These are phyloP conservation scores for Mesocentrotus franciscanus DNA, from an alignment of 53 echinoderm and acorn worm genomes.

Conservation along the genomic window DNA sequence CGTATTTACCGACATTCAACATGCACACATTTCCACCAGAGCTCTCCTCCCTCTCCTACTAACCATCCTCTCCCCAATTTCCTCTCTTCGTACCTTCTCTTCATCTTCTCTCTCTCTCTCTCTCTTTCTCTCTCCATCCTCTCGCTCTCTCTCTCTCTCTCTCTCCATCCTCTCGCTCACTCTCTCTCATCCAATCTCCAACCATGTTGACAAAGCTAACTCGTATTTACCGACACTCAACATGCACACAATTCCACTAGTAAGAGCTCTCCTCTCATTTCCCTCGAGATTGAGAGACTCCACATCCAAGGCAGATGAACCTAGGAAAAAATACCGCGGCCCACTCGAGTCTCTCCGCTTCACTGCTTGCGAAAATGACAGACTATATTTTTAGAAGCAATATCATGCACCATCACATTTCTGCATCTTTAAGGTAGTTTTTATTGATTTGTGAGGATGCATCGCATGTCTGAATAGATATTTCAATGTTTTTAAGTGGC, in stretches of 20 bases:
- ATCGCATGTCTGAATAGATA: background rate
- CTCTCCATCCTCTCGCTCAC: background rate
- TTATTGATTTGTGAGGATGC: constrained; percentile 9
- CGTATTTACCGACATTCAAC: constrained; percentile 16
- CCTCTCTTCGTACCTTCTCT: background rate
- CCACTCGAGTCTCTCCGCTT: background rate
- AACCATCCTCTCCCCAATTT: background rate
- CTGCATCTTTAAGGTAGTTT: constrained; percentile 39
- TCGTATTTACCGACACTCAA: constrained; percentile 23
- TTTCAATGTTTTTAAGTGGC: background rate
- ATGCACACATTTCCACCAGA: background rate
- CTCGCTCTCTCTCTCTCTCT: background rate
- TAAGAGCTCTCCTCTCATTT: background rate
- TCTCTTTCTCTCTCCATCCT: too few species aligned
- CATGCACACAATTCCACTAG: background rate
- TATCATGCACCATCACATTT: background rate
- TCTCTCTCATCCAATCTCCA: background rate
- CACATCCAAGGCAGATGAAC: background rate
- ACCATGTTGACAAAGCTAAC: constrained; percentile 33
- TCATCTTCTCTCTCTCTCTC: too few species aligned
- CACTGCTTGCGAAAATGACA: constrained; percentile 25
- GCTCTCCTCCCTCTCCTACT: background rate
- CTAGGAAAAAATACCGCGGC: constrained; percentile 3
- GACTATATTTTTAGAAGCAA: constrained; percentile 51
- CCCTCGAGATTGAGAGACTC: background rate